A percentile compares a stretch with the other conserved stretches of the same genome.
These are phyloP conservation scores for Panagrolaimus sp. DNA, from an alignment of 1,140 invertebrate genomes.

Conservation along the genomic window DNA sequence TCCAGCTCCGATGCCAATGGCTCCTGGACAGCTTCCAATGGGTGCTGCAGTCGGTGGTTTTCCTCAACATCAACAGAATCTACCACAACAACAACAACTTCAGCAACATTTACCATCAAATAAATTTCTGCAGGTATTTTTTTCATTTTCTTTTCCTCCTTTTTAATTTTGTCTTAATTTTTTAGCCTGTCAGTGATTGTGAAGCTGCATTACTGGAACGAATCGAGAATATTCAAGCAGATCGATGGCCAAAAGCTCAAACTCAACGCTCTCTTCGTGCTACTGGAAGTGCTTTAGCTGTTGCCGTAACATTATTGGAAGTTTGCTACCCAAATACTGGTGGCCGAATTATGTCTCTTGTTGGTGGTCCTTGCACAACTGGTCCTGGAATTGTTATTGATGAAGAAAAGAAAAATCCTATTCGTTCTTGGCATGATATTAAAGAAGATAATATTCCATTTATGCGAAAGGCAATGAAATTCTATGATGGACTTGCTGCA, in stretches of 20 bases:
- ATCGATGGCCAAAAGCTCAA: constrained; percentile 91
- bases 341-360: constrained; percentile 90
- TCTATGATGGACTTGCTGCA: constrained; percentile 85
- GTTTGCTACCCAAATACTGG: constrained; percentile 91
- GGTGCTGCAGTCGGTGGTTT: constrained; percentile 25
- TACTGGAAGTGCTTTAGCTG: constrained; percentile 88
- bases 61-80: not conserved
- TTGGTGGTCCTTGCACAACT: constrained; percentile 96
- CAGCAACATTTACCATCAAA: constrained; percentile 49
- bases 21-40: constrained; percentile 26
- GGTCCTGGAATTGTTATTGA: constrained; percentile 94
- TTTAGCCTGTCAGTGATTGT: constrained; percentile 90
- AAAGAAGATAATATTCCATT: constrained; percentile 97
- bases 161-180: constrained; percentile 24
- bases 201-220: constrained; percentile 91
- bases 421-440: constrained; percentile 96
- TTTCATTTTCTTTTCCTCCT: no score
- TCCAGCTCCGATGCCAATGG: constrained; percentile 55
- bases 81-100: not conserved
- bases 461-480: constrained; percentile 80
- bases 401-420: constrained; percentile 95
- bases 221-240: constrained; percentile 83
- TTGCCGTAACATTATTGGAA: constrained; percentile 92
- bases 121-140: constrained; percentile 64
- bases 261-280: constrained; percentile 87